Conservation (phyloP, 2,888 invertebrate genomes). For the Gisinianus flammeolus region DNA sequence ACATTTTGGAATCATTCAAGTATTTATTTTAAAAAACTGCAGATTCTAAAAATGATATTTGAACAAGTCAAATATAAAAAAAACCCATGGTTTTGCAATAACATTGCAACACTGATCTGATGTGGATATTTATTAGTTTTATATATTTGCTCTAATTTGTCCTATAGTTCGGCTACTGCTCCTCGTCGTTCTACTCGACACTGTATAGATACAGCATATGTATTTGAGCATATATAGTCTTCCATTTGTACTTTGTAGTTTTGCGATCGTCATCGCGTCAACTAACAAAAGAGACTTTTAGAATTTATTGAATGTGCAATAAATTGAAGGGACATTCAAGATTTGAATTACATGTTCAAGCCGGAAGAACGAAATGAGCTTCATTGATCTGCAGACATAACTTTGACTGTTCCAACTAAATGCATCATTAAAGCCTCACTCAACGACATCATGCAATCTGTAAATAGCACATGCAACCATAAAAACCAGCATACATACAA, state of each 20-base stretch:
- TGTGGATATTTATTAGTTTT: not conserved
- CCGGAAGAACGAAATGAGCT: conserved; percentile 29
- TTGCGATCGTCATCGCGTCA: not conserved
- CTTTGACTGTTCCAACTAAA: not conserved
- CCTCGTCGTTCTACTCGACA: not conserved
- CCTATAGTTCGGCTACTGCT: not conserved
- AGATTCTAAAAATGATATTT: no score
- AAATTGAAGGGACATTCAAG: conserved; percentile 17
- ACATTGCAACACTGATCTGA: no score
- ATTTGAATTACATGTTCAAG: conserved; percentile 6
- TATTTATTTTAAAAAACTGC: no score
- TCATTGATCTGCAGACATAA: conserved; percentile 21
- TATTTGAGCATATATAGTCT: no score
- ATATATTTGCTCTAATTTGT: not conserved
- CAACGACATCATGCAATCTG: not conserved
- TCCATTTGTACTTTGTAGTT: no score
- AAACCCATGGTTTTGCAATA: no score
- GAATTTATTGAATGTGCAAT: conserved; percentile 19
- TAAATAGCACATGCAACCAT: not conserved
- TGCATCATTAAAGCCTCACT: conserved; percentile 18
- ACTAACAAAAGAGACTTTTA: conserved; percentile 5
- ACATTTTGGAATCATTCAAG: no score
- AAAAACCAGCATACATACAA: no score
- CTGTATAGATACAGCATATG: not conserved
- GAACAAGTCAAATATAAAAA: no score